Conservation (phyloP, 2,797 vertebrate species). For the Dipus sagitta region DNA sequence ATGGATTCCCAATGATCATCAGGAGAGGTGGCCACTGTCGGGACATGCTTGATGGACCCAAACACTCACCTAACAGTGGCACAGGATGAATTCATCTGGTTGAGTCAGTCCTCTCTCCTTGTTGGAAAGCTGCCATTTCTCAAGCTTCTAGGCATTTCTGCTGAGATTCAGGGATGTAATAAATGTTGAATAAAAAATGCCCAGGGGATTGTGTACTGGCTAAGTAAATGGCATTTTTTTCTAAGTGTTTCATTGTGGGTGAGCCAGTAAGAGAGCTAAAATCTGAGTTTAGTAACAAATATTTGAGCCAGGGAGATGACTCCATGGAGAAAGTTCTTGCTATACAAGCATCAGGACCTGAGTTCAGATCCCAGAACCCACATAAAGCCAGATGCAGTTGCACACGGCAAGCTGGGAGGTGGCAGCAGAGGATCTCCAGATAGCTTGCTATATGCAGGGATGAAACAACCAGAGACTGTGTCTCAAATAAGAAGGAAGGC, state of each 20-base stretch:
- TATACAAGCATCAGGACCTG: too few species aligned
- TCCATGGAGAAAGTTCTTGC: too few species aligned
- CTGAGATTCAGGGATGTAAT: constrained; percentile 30
- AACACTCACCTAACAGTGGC: constrained; percentile 79
- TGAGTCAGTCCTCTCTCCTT: constrained; percentile 71
- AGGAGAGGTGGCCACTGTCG: constrained; percentile 75
- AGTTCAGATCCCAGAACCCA: too few species aligned
- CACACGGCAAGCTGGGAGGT: too few species aligned
- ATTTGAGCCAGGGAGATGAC: too few species aligned
- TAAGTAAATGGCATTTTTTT: constrained; percentile 12
- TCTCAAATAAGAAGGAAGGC: too few species aligned
- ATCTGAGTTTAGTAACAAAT: background rate
- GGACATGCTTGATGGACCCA: constrained; percentile 80
- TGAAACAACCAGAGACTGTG: too few species aligned
- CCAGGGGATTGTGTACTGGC: background rate
- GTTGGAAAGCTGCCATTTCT: background rate
- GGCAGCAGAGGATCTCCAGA: too few species aligned
- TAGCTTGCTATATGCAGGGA: too few species aligned
- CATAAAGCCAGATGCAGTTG: too few species aligned
- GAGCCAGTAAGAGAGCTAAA: background rate
- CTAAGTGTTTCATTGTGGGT: background rate
- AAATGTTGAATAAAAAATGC: background rate
- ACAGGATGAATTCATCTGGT: constrained; percentile 83
- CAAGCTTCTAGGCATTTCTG: background rate
- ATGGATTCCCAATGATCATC: constrained; percentile 84